Percentiles rank a stretch among this genome's conserved stretches.
Conservation (phyloP, 2,888 invertebrate genomes). For the Autographa gamma region DNA sequence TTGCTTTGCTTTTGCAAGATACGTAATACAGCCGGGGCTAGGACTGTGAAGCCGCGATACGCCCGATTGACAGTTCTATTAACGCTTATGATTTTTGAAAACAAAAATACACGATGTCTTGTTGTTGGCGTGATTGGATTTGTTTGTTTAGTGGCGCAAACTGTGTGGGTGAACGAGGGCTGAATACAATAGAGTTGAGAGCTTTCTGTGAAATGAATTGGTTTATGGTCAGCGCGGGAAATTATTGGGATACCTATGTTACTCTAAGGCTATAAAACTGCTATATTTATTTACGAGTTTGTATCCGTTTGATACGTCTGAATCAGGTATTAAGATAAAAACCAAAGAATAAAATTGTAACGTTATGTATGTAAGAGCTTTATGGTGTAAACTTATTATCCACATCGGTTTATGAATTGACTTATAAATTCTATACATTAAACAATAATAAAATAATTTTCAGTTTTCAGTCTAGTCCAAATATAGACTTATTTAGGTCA, state of each 20-base stretch:
- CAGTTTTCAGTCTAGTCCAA: constrained; percentile 29
- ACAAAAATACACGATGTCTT: constrained; percentile 30
- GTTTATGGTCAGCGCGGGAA: not conserved
- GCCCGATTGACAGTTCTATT: constrained; percentile 52
- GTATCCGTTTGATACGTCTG: too few species aligned
- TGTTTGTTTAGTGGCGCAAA: constrained; percentile 17
- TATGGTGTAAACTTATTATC: too few species aligned
- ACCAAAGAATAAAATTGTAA: too few species aligned
- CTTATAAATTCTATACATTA: constrained; percentile 16
- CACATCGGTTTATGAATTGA: not conserved
- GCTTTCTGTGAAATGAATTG: not conserved
- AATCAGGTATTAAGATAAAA: too few species aligned
- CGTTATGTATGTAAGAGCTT: too few species aligned
- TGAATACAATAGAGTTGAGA: not conserved
- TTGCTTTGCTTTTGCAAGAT: too few species aligned
- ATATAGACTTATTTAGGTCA: constrained; percentile 38
- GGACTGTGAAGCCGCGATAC: constrained; percentile 50
- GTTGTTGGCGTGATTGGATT: constrained; percentile 23
- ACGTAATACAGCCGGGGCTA: constrained; percentile 20
- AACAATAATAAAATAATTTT: constrained; percentile 27
- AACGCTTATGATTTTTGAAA: constrained; percentile 55
- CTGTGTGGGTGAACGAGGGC: not conserved
- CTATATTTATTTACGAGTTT: too few species aligned
- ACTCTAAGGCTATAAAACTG: too few species aligned
- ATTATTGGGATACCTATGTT: not conserved